Percentiles rank a stretch among this genome's conserved stretches.
phyloP scores from a whole-genome alignment of 2,888 invertebrate genomes.

The Exocentrus adspersus region DNA sequence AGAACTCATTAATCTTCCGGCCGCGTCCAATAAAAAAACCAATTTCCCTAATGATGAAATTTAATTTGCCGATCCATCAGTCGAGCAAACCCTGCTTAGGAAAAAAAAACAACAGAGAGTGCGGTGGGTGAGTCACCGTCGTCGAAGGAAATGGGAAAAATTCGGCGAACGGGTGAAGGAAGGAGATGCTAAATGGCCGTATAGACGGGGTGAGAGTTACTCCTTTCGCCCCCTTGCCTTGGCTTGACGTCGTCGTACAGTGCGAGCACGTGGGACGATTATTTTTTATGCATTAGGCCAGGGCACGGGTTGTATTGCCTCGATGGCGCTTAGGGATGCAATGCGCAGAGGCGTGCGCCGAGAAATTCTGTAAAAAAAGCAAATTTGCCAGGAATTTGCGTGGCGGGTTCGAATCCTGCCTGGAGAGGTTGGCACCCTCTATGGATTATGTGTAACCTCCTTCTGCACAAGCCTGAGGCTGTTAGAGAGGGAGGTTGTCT shows the following conservation, averaged over 20 bases:
- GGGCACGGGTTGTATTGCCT: slow-evolving; percentile 21
- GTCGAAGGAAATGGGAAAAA: slow-evolving; percentile 25
- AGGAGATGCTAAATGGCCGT: slow-evolving; percentile 11
- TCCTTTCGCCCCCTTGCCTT: slow-evolving; percentile 17
- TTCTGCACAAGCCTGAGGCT: too few species aligned
- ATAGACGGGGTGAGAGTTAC: slow-evolving; percentile 10
- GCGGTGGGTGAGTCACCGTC: slow-evolving; percentile 16
- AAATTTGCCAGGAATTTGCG: too few species aligned
- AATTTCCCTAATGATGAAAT: slow-evolving; percentile 56
- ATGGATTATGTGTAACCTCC: too few species aligned
- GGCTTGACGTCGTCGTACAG: too few species aligned
- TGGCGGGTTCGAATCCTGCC: too few species aligned
- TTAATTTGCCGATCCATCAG: slow-evolving; percentile 52
- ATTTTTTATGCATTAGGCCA: slow-evolving; percentile 43
- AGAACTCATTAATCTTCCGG: slow-evolving; percentile 53
- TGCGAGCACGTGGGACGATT: slow-evolving; percentile 39
- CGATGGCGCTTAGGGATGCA: slow-evolving; percentile 25
- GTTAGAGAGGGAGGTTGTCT: too few species aligned
- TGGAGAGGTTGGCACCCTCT: too few species aligned
- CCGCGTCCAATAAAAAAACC: slow-evolving; percentile 44
- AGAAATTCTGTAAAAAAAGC: not conserved
- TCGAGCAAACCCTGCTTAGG: slow-evolving; percentile 30
- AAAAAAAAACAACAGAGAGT: slow-evolving; percentile 9
- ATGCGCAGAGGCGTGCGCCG: slow-evolving; percentile 18
- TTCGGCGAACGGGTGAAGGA: slow-evolving; percentile 21